Base-by-base conservation (phyloP, 1,140 invertebrate species). In the Cardiocondyla obscurior region DNA sequence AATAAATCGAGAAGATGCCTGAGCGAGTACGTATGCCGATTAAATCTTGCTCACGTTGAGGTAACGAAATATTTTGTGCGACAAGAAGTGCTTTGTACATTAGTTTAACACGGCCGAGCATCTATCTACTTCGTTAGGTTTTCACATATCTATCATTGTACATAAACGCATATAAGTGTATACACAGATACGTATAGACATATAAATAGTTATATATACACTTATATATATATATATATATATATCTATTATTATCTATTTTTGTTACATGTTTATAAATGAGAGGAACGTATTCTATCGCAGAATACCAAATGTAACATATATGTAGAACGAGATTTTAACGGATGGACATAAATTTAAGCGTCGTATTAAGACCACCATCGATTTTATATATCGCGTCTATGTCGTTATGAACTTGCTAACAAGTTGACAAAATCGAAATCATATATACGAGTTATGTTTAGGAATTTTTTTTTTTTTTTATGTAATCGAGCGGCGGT, bases 71-170 rank as follows among this genome's bases (percentile, higher is more conserved):
- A 81, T 83, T 85, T 85, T 86, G 89, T 81, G 77, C 60, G 60
- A 22, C 65, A 76, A 72, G 60, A 69, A 69, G 30, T n/a, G n/a
- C 39, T 69, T 69, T 33, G 28, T 51, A 69, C 46, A 69, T 69
- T 69, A 51, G 46, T 69, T 25, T 51, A 51, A 51, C 65, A 69
- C 44, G 44, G 28, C 33, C 33, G 58, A 39, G 19, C 33, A 42
- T 62, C 30, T 84, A 69, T 77, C 72, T 87, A 89, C 84, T 90
- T 90, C 91, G 85, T 73, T 91, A 90, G 83, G 65, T 92, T 90
- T n/a, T 90, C 90, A 92, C 89, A 92, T 90, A 90, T 92, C 89
- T 91, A 84, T 46, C 90, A 91, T 89, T 93, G 93, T 93, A 93
- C 64, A 93, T 93, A 93, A 46, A 89, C 81, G 85, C 76, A 88